Evolutionary conservation across 1,140 invertebrate genomes (phyloP).

Genomic region (Drosophila kepulauana): DNA sequence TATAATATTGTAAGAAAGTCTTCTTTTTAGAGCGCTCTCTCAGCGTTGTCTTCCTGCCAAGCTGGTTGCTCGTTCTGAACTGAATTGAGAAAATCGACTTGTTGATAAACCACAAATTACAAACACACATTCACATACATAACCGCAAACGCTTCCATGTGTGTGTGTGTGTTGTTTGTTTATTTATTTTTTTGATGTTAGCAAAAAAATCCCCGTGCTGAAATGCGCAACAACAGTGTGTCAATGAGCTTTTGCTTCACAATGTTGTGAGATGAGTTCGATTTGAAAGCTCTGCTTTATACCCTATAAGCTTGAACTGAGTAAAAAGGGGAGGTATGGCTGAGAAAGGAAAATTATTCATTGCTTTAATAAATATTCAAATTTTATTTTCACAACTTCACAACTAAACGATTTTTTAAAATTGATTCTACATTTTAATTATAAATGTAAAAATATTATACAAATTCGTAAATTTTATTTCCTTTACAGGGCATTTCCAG

Average conservation of each 20-base stretch:
- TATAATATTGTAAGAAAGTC: neutral
- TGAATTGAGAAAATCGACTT: constrained; percentile 40
- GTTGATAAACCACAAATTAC: constrained; percentile 43
- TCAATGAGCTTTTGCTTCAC: constrained; percentile 24
- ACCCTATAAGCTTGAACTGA: constrained; percentile 1
- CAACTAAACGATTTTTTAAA: too few species aligned
- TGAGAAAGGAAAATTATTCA: neutral
- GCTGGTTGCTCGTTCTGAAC: constrained; percentile 51
- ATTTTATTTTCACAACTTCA: too few species aligned
- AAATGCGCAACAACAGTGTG: constrained; percentile 23
- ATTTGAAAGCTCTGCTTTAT: constrained; percentile 25
- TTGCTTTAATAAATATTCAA: neutral
- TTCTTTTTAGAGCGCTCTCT: neutral
- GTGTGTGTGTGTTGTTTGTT: constrained; percentile 14
- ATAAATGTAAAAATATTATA: too few species aligned
- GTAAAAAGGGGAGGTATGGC: neutral
- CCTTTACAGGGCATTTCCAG: neutral
- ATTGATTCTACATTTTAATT: too few species aligned
- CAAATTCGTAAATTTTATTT: too few species aligned
- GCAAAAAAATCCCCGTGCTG: constrained; percentile 38
- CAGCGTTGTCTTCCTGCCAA: constrained; percentile 37
- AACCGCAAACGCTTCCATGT: neutral
- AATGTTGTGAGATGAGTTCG: neutral
- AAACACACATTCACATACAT: neutral
- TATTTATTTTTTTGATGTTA: neutral